phyloP scores from a whole-genome alignment of 1,140 invertebrate genomes.

The Drosophila chauvacae region DNA sequence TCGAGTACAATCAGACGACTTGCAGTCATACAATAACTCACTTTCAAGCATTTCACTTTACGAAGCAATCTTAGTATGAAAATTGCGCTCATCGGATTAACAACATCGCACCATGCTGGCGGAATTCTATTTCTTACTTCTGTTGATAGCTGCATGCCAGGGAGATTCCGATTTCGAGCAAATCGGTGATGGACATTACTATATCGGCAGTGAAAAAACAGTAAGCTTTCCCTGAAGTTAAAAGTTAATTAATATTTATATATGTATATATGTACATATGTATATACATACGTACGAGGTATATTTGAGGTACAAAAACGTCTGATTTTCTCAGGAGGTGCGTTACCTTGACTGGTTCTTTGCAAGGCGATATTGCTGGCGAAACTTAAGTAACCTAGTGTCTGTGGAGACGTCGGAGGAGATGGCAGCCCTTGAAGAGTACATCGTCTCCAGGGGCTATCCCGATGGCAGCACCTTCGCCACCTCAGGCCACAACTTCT shows the following conservation, averaged over 20 bases:
- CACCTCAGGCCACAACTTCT: slow-evolving; percentile 51
- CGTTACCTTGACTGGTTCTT: slow-evolving; percentile 43
- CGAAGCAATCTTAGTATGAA: neutral
- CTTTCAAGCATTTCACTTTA: too few relatives aligned
- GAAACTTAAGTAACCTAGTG: slow-evolving; percentile 17
- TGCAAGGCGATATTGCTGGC: slow-evolving; percentile 33
- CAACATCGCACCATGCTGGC: neutral
- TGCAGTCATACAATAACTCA: too few relatives aligned
- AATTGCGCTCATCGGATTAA: neutral
- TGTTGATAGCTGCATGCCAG: neutral
- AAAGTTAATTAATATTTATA: neutral
- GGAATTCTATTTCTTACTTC: neutral
- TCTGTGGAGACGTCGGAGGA: slow-evolving; percentile 19
- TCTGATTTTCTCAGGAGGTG: neutral
- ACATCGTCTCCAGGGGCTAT: slow-evolving; percentile 23
- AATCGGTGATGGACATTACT: slow-evolving; percentile 27
- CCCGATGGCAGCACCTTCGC: slow-evolving; percentile 50
- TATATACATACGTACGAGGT: too few relatives aligned
- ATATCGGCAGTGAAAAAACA: slow-evolving; percentile 20
- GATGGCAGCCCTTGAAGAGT: slow-evolving; percentile 20
- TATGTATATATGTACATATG: neutral
- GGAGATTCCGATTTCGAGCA: slow-evolving; percentile 2
- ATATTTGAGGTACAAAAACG: neutral
- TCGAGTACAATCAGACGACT: too few relatives aligned
- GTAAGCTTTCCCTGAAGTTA: slow-evolving; percentile 1